Conservation (phyloP, 2,797 vertebrate genomes). For the Darevskia nairensis region DNA sequence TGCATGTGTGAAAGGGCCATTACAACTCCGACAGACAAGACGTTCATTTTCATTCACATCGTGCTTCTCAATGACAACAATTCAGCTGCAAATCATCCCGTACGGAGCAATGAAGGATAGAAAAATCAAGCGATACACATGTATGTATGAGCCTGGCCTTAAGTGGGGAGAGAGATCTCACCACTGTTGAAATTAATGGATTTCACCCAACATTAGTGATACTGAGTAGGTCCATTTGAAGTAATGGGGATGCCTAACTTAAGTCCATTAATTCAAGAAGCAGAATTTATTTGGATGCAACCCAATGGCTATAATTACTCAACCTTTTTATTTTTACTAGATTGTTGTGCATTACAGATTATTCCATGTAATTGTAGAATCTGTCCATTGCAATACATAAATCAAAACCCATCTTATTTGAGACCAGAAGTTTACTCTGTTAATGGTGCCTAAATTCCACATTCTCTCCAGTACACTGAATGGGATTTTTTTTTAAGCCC, state of each 20-base stretch:
- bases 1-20: background rate
- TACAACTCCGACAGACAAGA: background rate
- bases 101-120: background rate
- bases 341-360: background rate
- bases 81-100: background rate
- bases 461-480: background rate
- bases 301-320: background rate
- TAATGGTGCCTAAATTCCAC: background rate
- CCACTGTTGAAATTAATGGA: background rate
- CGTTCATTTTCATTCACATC: background rate
- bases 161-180: background rate
- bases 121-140: background rate
- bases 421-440: slow-evolving; percentile 13
- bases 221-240: no score
- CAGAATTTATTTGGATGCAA: no score
- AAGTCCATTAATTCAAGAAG: no score
- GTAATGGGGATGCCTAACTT: no score
- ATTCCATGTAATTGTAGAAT: background rate
- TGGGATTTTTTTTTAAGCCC: background rate
- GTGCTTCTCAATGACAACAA: background rate
- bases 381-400: background rate
- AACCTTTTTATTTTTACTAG: background rate
- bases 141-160: background rate
- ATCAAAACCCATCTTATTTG: background rate
- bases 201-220: no score